A percentile compares a stretch with the other conserved stretches of the same genome.
Conservation (phyloP, 2,888 invertebrate species). For the Hyles lineata region DNA sequence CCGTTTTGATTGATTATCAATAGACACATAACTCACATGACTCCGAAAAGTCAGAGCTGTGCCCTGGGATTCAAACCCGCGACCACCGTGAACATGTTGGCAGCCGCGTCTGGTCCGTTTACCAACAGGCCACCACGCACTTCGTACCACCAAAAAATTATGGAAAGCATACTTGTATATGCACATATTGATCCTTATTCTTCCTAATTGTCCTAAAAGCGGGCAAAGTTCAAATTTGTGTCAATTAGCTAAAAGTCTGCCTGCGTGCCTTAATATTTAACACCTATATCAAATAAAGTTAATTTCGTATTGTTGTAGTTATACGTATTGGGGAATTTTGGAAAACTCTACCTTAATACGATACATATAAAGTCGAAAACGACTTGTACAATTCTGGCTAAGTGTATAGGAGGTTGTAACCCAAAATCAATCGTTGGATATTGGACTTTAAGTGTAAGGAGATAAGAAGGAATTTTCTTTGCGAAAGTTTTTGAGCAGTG, state of each 20-base stretch:
- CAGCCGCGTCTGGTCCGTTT: too few relatives aligned
- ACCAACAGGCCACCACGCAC: too few relatives aligned
- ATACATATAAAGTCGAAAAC: background rate
- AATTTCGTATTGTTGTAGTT: constrained; percentile 35
- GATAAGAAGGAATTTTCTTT: constrained; percentile 24
- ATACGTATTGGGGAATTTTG: background rate
- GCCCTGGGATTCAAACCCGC: too few relatives aligned
- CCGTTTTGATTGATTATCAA: too few relatives aligned
- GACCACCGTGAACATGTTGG: too few relatives aligned
- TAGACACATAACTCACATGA: too few relatives aligned
- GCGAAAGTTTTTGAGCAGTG: constrained; percentile 26
- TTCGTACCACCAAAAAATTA: too few relatives aligned
- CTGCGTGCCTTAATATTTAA: constrained; percentile 28
- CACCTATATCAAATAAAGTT: constrained; percentile 37
- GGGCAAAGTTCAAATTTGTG: constrained; percentile 20
- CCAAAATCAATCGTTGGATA: constrained; percentile 16
- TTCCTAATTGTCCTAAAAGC: constrained; percentile 1
- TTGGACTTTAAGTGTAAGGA: background rate
- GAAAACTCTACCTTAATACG: constrained; percentile 1
- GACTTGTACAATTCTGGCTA: background rate
- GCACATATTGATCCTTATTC: too few relatives aligned
- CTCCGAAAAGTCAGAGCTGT: too few relatives aligned
- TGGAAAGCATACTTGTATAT: too few relatives aligned
- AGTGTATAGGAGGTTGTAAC: constrained; percentile 15
- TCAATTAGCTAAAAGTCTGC: constrained; percentile 24